Conservation (phyloP, 2,888 invertebrate genomes). For the Aspidiotus rigidus region DNA sequence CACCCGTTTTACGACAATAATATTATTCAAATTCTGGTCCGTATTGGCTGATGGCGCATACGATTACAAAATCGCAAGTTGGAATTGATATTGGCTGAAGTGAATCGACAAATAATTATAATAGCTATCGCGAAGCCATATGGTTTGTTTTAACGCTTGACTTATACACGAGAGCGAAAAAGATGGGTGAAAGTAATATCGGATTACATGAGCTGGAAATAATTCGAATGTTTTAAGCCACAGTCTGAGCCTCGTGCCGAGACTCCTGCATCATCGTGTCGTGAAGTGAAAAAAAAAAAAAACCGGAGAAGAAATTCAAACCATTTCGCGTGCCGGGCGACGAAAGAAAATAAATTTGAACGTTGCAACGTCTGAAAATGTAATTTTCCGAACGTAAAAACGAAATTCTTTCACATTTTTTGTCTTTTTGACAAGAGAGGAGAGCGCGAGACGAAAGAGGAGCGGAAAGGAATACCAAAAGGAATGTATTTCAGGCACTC, state of each 20-base stretch:
- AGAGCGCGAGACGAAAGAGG: constrained; percentile 10
- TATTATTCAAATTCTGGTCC: too few species aligned
- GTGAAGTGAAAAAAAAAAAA: constrained; percentile 14
- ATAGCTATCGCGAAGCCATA: too few species aligned
- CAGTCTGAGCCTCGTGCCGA: constrained; percentile 10
- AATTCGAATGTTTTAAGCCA: constrained; percentile 23
- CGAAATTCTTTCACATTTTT: constrained; percentile 27
- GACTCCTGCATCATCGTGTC: background rate
- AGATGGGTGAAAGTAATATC: constrained; percentile 12
- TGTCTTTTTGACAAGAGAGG: constrained; percentile 20
- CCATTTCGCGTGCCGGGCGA: constrained; percentile 14
- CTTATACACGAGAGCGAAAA: background rate
- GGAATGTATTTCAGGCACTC: constrained; percentile 9
- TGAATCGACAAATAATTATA: too few species aligned
- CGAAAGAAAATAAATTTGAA: constrained; percentile 1
- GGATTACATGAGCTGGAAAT: constrained; percentile 24
- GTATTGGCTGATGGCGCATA: too few species aligned
- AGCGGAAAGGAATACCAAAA: constrained; percentile 9
- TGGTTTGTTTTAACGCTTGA: too few species aligned
- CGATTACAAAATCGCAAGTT: too few species aligned
- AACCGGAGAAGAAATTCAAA: constrained; percentile 18
- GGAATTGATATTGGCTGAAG: too few species aligned
- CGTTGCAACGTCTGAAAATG: constrained; percentile 11
- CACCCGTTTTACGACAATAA: too few species aligned
- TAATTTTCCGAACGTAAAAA: constrained; percentile 27